Percentiles rank a stretch among this genome's conserved stretches.
Evolutionary conservation across 2,113 vertebrate species (phyloP).

Genomic region (Petromus typicus): DNA sequence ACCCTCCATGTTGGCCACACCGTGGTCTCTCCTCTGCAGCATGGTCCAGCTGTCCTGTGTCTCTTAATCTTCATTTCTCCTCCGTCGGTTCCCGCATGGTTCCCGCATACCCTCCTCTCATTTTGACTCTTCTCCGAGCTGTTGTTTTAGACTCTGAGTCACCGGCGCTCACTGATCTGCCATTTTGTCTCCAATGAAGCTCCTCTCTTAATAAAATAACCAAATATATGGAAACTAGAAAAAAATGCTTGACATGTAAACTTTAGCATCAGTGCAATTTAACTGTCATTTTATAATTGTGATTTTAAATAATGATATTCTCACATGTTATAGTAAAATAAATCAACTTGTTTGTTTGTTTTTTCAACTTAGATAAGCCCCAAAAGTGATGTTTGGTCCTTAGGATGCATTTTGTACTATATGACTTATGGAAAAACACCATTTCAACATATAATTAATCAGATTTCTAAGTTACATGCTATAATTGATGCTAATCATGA

Average conservation of each 20-base stretch:
- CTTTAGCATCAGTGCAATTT: neutral
- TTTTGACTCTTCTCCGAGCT: neutral
- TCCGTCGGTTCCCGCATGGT: neutral
- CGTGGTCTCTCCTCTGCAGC: neutral
- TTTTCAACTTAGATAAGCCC: slow-evolving; percentile 92
- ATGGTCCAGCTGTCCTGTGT: neutral
- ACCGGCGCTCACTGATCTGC: neutral
- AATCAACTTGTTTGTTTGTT: neutral
- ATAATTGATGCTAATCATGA: slow-evolving; percentile 93
- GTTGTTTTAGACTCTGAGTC: neutral
- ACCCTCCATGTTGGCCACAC: neutral
- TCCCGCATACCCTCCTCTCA: neutral
- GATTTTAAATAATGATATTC: neutral
- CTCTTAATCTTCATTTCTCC: neutral
- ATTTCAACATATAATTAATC: slow-evolving; percentile 97
- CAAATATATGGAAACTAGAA: slow-evolving; percentile 37
- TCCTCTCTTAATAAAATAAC: slow-evolving; percentile 1
- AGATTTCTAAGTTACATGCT: slow-evolving; percentile 95
- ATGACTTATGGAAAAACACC: slow-evolving; percentile 98
- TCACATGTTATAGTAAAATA: slow-evolving; percentile 51
- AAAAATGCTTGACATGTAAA: slow-evolving; percentile 7
- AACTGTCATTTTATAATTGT: slow-evolving; percentile 22
- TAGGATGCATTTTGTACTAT: slow-evolving; percentile 97
- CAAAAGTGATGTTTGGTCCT: slow-evolving; percentile 98
- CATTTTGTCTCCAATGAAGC: neutral